Evolutionary conservation across 2,113 vertebrate species (phyloP), one percentile per base, ranked within the genome.

Genomic region (Scolopax mira): DNA sequence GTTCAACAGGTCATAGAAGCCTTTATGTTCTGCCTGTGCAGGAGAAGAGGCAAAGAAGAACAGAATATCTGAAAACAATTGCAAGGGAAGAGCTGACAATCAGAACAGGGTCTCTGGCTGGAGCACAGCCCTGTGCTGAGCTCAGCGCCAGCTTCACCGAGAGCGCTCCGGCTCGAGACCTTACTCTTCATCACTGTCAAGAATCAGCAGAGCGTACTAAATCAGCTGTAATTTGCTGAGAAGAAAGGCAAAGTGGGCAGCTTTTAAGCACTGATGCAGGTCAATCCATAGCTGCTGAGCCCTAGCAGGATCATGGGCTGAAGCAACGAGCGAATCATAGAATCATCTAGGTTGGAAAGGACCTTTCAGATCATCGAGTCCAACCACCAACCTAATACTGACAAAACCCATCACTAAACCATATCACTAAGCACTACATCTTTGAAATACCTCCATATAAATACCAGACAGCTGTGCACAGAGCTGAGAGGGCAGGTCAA

Each of bases 111-210:
- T 12, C 88, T 57, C 58, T 84, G 89, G 41, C 75, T 79, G 89
- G 39, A 64, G 66, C 6, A 0, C 28, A 67, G 74, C 70, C n/a
- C 33, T 5, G 14, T 49, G 55, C 90, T 73, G 72, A 89, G 73
- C 44, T 39, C 81, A 48, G 79, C 24, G 1, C 51, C 23, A 25
- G 14, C 24, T 42, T 71, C 80, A 18, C 1, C 3, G 44, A 25
- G 44, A 60, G 35, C 0, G 0, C 74, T 71, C 52, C 1, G 0
- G 18, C 28, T 46, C 1, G 6, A 78, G 67, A 70, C 58, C 67
- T 94, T 23, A 24, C 37, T 78, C 80, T 93, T 80, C 24, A 4
- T 89, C 84, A 73, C 23, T 70, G 77, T 66, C 86, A 91, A 62
- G 79, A 90, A 73, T 28, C 75, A 70, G 54, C 37, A 25, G 27